These are phyloP conservation scores for Euura lappo DNA, from an alignment of 1,140 invertebrate genomes.

Conservation along the genomic window DNA sequence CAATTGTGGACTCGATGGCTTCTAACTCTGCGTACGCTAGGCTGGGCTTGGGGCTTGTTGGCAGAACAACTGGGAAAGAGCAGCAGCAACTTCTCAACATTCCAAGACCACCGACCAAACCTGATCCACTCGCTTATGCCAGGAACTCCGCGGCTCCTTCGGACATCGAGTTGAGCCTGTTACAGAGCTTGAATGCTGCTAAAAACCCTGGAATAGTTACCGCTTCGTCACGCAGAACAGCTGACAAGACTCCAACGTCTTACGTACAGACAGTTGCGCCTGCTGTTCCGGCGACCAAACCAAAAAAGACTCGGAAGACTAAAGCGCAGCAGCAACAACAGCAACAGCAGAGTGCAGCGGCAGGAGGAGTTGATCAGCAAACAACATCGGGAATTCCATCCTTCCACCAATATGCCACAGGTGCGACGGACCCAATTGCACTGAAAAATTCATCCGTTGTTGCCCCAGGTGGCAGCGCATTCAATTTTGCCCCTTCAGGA, in stretches of 20 bases:
- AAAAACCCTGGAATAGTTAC: slow-evolving; percentile 43
- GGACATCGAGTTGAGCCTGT: slow-evolving; percentile 52
- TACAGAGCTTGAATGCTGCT: slow-evolving; percentile 46
- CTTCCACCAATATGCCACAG: slow-evolving; percentile 38
- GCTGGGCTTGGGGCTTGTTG: slow-evolving; percentile 48
- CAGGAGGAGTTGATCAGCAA: slow-evolving; percentile 36
- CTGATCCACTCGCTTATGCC: slow-evolving; percentile 47
- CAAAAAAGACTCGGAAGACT: slow-evolving; percentile 49
- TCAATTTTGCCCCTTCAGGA: slow-evolving; percentile 50
- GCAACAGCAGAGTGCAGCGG: slow-evolving; percentile 14
- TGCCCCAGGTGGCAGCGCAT: slow-evolving; percentile 48
- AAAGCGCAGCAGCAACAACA: slow-evolving; percentile 38
- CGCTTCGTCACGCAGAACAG: slow-evolving; percentile 33
- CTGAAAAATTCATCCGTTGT: slow-evolving; percentile 47
- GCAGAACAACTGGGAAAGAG: slow-evolving; percentile 44
- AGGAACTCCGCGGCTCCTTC: slow-evolving; percentile 34
- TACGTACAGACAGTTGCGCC: slow-evolving; percentile 11
- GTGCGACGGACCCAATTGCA: slow-evolving; percentile 36
- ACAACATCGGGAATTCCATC: slow-evolving; percentile 31
- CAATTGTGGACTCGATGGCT: slow-evolving; percentile 44
- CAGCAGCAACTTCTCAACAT: slow-evolving; percentile 48
- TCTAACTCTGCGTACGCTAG: slow-evolving; percentile 50
- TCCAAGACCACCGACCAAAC: slow-evolving; percentile 43
- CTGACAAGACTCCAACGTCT: slow-evolving; percentile 23
- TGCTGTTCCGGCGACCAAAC: slow-evolving; percentile 29